phyloP scores from a whole-genome alignment of 2,797 vertebrate genomes.

The Threskiornis aethiopicus region DNA sequence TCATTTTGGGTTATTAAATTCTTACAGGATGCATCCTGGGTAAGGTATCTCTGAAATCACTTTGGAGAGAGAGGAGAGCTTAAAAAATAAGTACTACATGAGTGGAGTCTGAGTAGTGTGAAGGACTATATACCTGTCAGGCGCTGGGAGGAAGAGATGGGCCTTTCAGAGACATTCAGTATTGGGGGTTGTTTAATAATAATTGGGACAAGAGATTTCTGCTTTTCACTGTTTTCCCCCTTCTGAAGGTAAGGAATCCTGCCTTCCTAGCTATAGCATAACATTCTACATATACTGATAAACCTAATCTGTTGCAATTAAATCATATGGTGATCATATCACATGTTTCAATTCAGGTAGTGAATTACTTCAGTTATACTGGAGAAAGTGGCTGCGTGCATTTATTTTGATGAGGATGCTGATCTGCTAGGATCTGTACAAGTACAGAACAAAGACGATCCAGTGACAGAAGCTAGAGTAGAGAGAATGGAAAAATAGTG shows the following conservation, averaged over 20 bases:
- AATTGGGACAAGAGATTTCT: neutral
- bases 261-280: neutral
- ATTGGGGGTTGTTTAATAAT: neutral
- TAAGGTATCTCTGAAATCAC: neutral
- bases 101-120: neutral
- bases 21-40: neutral
- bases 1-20: neutral
- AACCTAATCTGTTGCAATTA: neutral
- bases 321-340: neutral
- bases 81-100: rapidly evolving
- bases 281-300: neutral
- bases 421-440: neutral
- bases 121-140: neutral
- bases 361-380: neutral
- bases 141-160: neutral
- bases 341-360: neutral
- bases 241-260: neutral
- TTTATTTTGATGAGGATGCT: neutral
- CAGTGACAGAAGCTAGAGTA: neutral
- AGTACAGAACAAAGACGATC: neutral
- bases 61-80: neutral
- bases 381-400: neutral
- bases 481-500: neutral
- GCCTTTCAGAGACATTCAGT: neutral
- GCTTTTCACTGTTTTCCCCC: neutral